A percentile compares a stretch with the other conserved stretches of the same genome.
These are phyloP conservation scores for Microcebus murinus DNA, from an alignment of 2,113 vertebrate genomes.

Conservation along the genomic window DNA sequence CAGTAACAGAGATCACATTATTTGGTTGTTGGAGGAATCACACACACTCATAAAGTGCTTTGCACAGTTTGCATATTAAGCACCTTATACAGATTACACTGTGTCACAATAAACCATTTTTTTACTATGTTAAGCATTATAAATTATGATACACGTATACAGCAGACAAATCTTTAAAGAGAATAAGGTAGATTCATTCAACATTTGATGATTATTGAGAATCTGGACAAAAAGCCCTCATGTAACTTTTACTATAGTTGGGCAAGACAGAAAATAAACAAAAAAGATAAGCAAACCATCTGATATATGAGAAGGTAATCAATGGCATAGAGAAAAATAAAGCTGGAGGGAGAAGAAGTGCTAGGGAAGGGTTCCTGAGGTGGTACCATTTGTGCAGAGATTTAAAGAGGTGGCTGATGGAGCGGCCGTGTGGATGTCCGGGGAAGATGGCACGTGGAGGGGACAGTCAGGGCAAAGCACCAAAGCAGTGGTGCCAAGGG, in stretches of 20 bases:
- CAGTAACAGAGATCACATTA: not conserved
- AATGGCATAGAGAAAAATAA: not conserved
- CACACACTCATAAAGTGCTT: not conserved
- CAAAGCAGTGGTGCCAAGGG: not conserved
- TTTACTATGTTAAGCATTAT: not conserved
- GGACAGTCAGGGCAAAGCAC: not conserved
- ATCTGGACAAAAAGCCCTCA: not conserved
- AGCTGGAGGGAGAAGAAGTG: not conserved
- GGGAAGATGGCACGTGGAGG: not conserved
- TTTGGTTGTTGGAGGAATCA: not conserved
- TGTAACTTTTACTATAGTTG: not conserved
- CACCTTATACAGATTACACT: not conserved
- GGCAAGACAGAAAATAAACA: not conserved
- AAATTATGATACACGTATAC: not conserved
- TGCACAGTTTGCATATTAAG: not conserved
- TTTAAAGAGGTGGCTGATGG: not conserved
- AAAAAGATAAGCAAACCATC: not conserved
- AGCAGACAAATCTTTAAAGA: not conserved
- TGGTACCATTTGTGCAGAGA: not conserved
- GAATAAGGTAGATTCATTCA: not conserved
- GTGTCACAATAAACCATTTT: not conserved
- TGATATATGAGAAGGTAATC: not conserved
- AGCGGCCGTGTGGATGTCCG: fast-evolving
- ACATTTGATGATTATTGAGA: not conserved
- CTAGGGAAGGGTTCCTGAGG: not conserved